phyloP scores from a whole-genome alignment of 1,140 invertebrate genomes.

The Thalassaphorura encarpata region DNA sequence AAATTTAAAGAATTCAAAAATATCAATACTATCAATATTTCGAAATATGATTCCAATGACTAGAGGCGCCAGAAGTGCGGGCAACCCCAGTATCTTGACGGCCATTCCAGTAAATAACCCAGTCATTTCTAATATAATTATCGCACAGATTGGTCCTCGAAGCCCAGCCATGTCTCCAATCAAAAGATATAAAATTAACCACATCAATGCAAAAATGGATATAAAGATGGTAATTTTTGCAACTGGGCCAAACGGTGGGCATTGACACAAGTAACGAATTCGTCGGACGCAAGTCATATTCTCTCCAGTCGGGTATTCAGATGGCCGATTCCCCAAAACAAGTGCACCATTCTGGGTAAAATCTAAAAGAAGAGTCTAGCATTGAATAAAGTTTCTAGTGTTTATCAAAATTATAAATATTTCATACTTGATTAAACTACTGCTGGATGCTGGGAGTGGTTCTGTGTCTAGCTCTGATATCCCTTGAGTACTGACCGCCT shows the following conservation, averaged over 20 bases:
- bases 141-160: constrained; percentile 14
- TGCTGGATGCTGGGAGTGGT: neutral
- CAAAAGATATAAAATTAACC: constrained; percentile 8
- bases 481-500: no score
- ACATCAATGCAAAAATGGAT: neutral
- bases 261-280: neutral
- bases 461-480: no score
- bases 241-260: constrained; percentile 8
- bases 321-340: neutral
- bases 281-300: neutral
- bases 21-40: constrained; percentile 17
- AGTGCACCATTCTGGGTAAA: constrained; percentile 24
- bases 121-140: constrained; percentile 20
- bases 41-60: constrained; percentile 20
- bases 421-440: constrained; percentile 12
- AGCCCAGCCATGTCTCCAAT: neutral
- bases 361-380: constrained; percentile 1
- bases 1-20: constrained; percentile 4
- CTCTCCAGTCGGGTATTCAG: neutral
- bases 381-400: neutral
- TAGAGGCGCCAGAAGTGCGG: constrained; percentile 18
- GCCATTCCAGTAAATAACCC: constrained; percentile 20
- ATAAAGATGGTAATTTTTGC: constrained; percentile 13
- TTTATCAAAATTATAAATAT: neutral
- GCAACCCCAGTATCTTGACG: constrained; percentile 14